A percentile compares a stretch with the other conserved stretches of the same genome.
These are phyloP conservation scores for Molossus molossus DNA, from an alignment of 2,797 vertebrate species.

Conservation along the genomic window DNA sequence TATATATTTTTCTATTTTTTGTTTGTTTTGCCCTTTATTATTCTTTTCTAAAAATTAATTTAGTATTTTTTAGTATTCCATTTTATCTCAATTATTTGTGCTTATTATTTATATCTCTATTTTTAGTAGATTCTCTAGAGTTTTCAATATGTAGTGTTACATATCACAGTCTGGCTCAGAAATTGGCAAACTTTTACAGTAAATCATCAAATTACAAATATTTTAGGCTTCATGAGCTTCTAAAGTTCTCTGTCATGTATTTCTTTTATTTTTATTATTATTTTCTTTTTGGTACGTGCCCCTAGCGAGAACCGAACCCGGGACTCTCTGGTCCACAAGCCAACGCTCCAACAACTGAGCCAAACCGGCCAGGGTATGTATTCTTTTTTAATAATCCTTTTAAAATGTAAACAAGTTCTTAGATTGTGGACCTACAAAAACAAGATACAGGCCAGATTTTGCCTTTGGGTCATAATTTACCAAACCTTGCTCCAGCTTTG, in stretches of 20 bases:
- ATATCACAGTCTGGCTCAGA: not conserved
- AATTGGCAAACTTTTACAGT: not conserved
- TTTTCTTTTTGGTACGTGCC: no score
- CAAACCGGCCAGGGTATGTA: not conserved
- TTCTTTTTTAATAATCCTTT: not conserved
- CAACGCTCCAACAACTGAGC: no score
- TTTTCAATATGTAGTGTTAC: not conserved
- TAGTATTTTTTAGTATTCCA: not conserved
- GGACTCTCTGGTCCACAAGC: no score
- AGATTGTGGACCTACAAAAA: not conserved
- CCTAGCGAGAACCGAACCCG: no score
- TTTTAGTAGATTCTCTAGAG: not conserved
- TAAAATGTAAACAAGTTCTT: not conserved
- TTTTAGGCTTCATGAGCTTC: not conserved
- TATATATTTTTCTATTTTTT: not conserved
- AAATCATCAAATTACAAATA: not conserved
- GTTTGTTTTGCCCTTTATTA: not conserved
- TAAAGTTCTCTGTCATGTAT: not conserved
- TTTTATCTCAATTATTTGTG: constrained; percentile 19
- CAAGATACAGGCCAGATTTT: not conserved
- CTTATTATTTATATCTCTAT: not conserved
- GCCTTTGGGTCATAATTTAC: not conserved
- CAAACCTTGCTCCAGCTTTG: not conserved
- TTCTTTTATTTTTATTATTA: not conserved
- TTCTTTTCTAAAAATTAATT: not conserved